A percentile compares a stretch with the other conserved stretches of the same genome.
phyloP scores from a whole-genome alignment of 2,888 invertebrate genomes.

The Mimas tiliae region DNA sequence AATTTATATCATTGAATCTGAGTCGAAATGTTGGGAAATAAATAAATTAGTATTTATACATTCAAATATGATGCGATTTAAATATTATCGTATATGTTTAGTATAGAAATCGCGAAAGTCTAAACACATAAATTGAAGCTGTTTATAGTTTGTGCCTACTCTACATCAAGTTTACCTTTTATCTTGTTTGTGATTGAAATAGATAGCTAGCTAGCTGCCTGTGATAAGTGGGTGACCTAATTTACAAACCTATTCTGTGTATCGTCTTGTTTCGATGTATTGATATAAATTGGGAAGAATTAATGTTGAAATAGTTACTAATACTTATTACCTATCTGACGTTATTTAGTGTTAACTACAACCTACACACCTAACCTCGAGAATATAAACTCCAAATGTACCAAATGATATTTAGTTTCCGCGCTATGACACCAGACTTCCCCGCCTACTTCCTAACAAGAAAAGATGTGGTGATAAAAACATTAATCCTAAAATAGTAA shows the following conservation, averaged over 20 bases:
- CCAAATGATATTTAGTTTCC: not conserved
- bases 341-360: not conserved
- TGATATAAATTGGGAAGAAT: not conserved
- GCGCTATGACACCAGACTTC: not conserved
- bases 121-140: too few species aligned
- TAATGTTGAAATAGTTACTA: too few species aligned
- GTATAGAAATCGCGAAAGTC: too few species aligned
- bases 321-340: too few species aligned
- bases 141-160: too few species aligned
- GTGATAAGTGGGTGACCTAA: conserved; percentile 6
- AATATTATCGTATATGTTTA: too few species aligned
- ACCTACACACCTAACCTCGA: not conserved
- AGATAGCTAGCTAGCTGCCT: not conserved
- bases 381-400: conserved; percentile 4
- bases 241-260: not conserved
- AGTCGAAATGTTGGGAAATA: too few species aligned
- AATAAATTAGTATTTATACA: too few species aligned
- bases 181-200: conserved; percentile 21
- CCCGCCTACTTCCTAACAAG: conserved; percentile 1
- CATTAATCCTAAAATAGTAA: conserved; percentile 16
- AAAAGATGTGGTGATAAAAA: conserved; percentile 15
- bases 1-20: too few species aligned
- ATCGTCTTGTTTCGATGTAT: not conserved
- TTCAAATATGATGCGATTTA: too few species aligned
- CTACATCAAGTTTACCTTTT: conserved; percentile 1